Conservation (phyloP, 1,140 invertebrate genomes). For the Dreissena polymorpha region DNA sequence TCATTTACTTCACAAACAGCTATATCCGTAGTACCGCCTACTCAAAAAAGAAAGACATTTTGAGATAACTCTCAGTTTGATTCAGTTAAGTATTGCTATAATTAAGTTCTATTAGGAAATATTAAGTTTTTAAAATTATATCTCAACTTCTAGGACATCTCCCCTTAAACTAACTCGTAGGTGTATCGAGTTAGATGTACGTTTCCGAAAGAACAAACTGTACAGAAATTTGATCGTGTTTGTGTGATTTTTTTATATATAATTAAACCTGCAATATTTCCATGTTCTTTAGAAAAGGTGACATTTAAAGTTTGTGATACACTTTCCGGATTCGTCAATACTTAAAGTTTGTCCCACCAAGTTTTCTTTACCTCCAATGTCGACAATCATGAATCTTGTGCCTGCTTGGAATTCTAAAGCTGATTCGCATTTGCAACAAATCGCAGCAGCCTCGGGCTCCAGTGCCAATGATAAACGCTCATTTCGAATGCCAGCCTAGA, state of each 20-base stretch:
- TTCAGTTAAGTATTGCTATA: too few species aligned
- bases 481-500: slow-evolving; percentile 29
- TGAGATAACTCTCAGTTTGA: not conserved
- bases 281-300: not conserved
- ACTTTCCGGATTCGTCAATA: not conserved
- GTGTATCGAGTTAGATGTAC: too few species aligned
- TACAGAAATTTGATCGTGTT: too few species aligned
- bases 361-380: slow-evolving; percentile 36
- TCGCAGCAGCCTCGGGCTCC: slow-evolving; percentile 31
- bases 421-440: slow-evolving; percentile 25
- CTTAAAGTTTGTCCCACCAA: not conserved
- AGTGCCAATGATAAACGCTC: slow-evolving; percentile 22
- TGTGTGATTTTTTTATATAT: too few species aligned
- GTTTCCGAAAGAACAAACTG: too few species aligned
- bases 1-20: slow-evolving; percentile 19
- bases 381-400: slow-evolving; percentile 18
- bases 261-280: too few species aligned
- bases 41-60: not conserved
- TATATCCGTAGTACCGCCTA: slow-evolving; percentile 47
- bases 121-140: too few species aligned
- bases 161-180: too few species aligned
- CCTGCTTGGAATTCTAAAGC: slow-evolving; percentile 9
- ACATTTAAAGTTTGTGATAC: too few species aligned
- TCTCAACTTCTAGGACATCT: too few species aligned
- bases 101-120: too few species aligned